Evolutionary conservation across 2,888 invertebrate species (phyloP), one percentile per base, ranked within the genome.

Genomic region (Mesopsocus fuscifrons): DNA sequence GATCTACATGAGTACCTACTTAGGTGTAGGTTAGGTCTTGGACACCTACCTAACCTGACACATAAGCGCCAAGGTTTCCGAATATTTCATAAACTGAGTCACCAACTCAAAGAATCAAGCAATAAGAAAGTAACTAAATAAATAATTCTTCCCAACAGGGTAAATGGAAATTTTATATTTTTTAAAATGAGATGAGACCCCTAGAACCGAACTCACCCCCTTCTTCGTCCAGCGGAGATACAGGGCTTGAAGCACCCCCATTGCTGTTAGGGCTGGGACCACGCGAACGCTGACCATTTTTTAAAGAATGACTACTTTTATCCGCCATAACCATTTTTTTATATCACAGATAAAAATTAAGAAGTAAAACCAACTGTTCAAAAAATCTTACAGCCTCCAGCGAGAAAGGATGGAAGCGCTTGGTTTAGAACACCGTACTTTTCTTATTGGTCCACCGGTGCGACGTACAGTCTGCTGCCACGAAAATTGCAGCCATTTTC

Each of bases 231-330:
- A 82, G 83, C 58, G 80, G 82, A 48, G 81, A 77, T 58, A 83
- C 84, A 50, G 80, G 77, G 20, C 38, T 38, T n/a, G n/a, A n/a
- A 58, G 75, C 74, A 57, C 72, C 75, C 59, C 67, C 70, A 65
- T 81, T 81, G 49, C 73, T 74, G 69, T 85, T 87, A 52, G 89
- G 89, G 71, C 87, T 88, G 59, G 87, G 83, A 60, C 87, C 88
- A 61, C 85, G 72, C 54, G 87, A 88, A 64, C 87, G 75, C 57
- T 84, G 75, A 51, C 88, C 88, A 66, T 85, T 85, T 58, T 84
- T 71, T 55, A 81, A 68, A 52, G 70, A 77, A 61, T 87, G 85
- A 54, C 70, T 73, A 66, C 80, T 84, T 67, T 84, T 77, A 61
- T 89, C 88, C 23, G 85, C 83, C 61, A 88, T 70, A 60, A 89